phyloP scores from a whole-genome alignment of 2,113 vertebrate species.

The Passer montanus region DNA sequence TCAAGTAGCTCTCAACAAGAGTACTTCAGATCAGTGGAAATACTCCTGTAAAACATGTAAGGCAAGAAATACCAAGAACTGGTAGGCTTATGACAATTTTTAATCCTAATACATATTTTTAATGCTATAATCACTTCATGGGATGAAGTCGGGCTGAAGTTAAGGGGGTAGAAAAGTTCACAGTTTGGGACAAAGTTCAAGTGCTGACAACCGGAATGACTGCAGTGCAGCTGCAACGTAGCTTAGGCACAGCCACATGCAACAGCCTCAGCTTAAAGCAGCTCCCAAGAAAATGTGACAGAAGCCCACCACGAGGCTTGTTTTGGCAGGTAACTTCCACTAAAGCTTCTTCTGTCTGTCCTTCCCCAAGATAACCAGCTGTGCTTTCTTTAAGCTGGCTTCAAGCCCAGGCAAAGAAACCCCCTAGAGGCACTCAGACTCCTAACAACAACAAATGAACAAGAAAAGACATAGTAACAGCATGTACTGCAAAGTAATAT shows the following conservation, averaged over 20 bases:
- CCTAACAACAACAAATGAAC: neutral
- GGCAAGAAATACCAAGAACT: neutral
- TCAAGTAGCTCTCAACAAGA: neutral
- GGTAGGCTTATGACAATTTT: neutral
- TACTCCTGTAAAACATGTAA: neutral
- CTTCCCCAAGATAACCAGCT: neutral
- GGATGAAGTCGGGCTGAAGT: neutral
- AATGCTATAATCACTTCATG: neutral
- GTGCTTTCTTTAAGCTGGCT: neutral
- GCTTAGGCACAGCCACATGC: neutral
- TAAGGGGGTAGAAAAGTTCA: neutral
- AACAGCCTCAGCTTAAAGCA: neutral
- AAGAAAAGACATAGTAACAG: neutral
- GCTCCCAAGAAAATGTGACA: neutral
- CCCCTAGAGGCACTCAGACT: neutral
- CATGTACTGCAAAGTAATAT: neutral
- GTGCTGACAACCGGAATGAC: neutral
- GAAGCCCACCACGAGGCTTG: neutral
- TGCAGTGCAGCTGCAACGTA: accelerated
- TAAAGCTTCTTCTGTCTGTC: neutral
- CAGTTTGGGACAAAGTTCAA: neutral
- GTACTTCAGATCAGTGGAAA: neutral
- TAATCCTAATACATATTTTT: neutral
- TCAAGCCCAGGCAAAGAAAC: neutral
- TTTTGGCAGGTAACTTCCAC: neutral